These are phyloP conservation scores for Julus scandinavius DNA, from an alignment of 2,888 invertebrate species.

Conservation along the genomic window DNA sequence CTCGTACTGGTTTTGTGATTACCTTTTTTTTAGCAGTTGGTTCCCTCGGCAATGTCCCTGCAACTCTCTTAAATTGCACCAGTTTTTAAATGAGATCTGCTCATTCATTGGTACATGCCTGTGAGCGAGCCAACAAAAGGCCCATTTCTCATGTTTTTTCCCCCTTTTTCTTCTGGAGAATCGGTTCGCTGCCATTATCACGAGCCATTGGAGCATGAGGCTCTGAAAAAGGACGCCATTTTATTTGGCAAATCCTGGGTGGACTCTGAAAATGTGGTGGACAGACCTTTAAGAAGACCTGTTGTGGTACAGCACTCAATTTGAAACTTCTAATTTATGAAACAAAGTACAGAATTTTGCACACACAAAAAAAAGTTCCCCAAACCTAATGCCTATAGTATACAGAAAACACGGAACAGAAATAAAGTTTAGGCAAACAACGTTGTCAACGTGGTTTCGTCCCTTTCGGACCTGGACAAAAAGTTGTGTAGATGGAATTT, in stretches of 20 bases:
- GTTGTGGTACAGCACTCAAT: too few relatives aligned
- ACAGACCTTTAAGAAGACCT: background rate
- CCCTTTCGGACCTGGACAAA: too few relatives aligned
- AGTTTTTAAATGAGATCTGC: conserved; percentile 32
- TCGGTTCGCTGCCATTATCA: background rate
- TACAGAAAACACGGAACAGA: too few relatives aligned
- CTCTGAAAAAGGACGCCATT: background rate
- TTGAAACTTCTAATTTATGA: conserved; percentile 1
- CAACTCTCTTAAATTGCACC: conserved; percentile 18
- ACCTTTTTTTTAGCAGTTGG: background rate
- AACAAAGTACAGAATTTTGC: background rate
- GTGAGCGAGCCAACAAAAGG: conserved; percentile 11
- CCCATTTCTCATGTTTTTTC: conserved; percentile 19
- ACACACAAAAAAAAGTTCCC: background rate
- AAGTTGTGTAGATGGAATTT: too few relatives aligned
- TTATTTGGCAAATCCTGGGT: background rate
- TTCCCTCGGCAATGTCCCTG: background rate
- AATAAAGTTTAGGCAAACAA: too few relatives aligned
- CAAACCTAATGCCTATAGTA: too few relatives aligned
- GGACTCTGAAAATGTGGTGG: background rate
- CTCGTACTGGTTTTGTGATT: conserved; percentile 39
- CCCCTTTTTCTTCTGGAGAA: background rate
- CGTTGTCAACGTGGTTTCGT: too few relatives aligned
- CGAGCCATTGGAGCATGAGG: conserved; percentile 22
- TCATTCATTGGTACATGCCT: conserved; percentile 16